Base-by-base conservation (phyloP, 2,888 invertebrate species). In the Creontiades dilutus region DNA sequence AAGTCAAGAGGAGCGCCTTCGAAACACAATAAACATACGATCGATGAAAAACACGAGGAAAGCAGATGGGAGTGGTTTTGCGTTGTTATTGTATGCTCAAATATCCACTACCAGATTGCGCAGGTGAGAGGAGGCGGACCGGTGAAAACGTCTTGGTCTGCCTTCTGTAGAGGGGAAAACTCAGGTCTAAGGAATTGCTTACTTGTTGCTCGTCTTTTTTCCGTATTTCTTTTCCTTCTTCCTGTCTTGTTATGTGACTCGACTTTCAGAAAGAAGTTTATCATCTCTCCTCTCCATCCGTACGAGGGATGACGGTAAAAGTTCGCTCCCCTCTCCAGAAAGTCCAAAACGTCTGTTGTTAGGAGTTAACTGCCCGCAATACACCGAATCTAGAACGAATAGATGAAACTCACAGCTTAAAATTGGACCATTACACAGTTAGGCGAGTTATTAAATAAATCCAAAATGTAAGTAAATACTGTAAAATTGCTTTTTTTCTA, bases 121-220 rank as follows among this genome's bases (percentile, higher is more conserved):
- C 52, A 52, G 52, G 52, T 52, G 16, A 7, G 37, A 7, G 37
- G 9, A 28, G 75, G 75, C 75, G 75, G n/a, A 9, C 75, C 3
- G 28, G n/a, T 19, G 75, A 28, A 75, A 75, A 75, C 75, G 75
- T 75, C 75, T 75, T 28, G 23, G 2, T 14, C 75, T 19, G 75
- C 4, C 28, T 75, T 4, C n/a, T 52, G n/a, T 75, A 75, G 3
- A 2, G n/a, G 75, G 75, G 9, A 57, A 57, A 19, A 75, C 16
- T 13, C 75, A 9, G 12, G 12, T 19, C n/a, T 16, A 13, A 12
- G 75, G 75, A 75, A 75, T 75, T 19, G 75, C 23, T 75, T 75
- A 75, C 75, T 75, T 75, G 75, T 75, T 75, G 75, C 75, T 75
- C 75, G 1, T 12, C n/a, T 75, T 68, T 28, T 19, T 12, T 19